phyloP scores from a whole-genome alignment of 2,888 invertebrate species.

The Epirrhoe tristata region DNA sequence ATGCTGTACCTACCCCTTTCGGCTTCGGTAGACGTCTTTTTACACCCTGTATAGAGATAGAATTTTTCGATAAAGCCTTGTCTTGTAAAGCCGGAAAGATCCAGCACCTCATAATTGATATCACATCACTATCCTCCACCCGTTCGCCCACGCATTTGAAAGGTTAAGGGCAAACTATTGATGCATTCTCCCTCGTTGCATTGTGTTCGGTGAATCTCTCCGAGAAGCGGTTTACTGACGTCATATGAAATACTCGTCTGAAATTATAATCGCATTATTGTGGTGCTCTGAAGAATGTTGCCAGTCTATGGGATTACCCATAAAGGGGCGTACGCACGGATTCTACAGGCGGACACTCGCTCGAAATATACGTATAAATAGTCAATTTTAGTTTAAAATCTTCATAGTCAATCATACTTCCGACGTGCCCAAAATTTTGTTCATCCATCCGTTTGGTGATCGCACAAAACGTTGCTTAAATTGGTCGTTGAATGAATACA shows the following conservation, averaged over 20 bases:
- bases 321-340: conserved; percentile 1
- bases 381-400: neutral
- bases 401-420: neutral
- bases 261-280: conserved; percentile 35
- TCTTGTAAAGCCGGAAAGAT: neutral
- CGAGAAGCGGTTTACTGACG: conserved; percentile 46
- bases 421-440: neutral
- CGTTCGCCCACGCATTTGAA: conserved; percentile 59
- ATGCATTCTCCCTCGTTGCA: conserved; percentile 56
- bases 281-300: conserved; percentile 22
- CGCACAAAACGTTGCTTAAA: neutral
- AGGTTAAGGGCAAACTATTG: conserved; percentile 72
- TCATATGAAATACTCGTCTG: conserved; percentile 38
- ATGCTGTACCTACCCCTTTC: too few relatives aligned
- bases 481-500: neutral
- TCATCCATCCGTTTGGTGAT: neutral
- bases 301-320: conserved; percentile 9
- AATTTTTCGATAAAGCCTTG: too few relatives aligned
- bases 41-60: too few relatives aligned
- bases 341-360: neutral
- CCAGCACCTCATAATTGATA: neutral
- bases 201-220: conserved; percentile 49
- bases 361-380: neutral
- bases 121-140: conserved; percentile 27
- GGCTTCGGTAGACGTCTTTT: too few relatives aligned